Evolutionary conservation across 2,797 vertebrate genomes (phyloP), one percentile per base, ranked within the genome.

Genomic region (Poeciliopsis presidionis): DNA sequence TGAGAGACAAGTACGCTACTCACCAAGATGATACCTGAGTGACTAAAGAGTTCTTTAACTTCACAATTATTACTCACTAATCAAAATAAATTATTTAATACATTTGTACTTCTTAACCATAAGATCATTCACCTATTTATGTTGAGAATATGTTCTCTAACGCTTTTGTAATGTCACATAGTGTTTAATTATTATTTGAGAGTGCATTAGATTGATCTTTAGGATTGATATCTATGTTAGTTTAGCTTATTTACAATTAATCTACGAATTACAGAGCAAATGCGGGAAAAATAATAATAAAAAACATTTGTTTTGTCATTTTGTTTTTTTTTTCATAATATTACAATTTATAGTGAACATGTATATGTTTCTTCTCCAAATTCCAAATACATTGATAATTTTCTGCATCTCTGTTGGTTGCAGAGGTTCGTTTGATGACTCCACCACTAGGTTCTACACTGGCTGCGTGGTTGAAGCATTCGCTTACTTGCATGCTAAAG

Each of bases 401-500:
- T n/a, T 53, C 0, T 70, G n/a, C 41, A 30, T 55, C 20, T 63
- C 55, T 75, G 43, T 63, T 63, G 16, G 16, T 88, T 61, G 0
- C 84, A 99, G 98, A 92, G 98, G 98, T 83, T 98, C 98, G 0
- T 99, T 99, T 84, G 98, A 99, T 89, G 98, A 99, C 86, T 96
- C 97, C 0, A 99, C 97, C 0, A 98, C 98, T 63, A 95, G 98
- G 83, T 99, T 99, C 93, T 99, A 99, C 91, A 99, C 98, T 0
- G 97, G 96, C 0, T 99, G 98, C 0, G 98, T 99, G 83, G 97
- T 99, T 0, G 97, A 99, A 93, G 98, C 98, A 14, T 98, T 99
- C 55, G 96, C 98, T 90, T 99, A 99, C 94, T 95, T 99, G 93
- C 98, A 99, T 95, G 96, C 97, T 94, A 99, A 98, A 95, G 98